Evolutionary conservation across 2,113 vertebrate genomes (phyloP), one percentile per base, ranked within the genome.

Genomic region (Ariopsis seemanni): DNA sequence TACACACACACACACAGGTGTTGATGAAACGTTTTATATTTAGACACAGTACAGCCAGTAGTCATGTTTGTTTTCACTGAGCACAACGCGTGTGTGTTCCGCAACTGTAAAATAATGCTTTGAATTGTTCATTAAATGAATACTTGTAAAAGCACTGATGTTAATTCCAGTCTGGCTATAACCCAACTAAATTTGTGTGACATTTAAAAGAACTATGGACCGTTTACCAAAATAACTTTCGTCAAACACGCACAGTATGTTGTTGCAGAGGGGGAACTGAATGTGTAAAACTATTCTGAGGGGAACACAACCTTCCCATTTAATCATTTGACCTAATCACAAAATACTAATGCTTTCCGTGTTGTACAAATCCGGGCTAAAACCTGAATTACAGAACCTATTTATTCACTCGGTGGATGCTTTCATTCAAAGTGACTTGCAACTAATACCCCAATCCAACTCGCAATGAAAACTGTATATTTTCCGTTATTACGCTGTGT

Each of bases 1-100:
- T 63, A 2, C 34, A 60, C 50, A 75, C 83, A 27, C 79, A 82
- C 83, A 30, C 62, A 34, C 11, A 85, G 71, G 63, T 84, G 88
- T 81, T 89, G 78, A 83, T 4, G 67, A 90, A 6, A 60, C 58
- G 25, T 84, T 79, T 74, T 90, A 90, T 90, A 91, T 90, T 69
- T 90, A 91, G 60, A 83, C 34, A 58, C 14, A 75, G 86, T 87
- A 30, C 88, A 52, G 63, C 30, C 22, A 58, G 30, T n/a, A 34
- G 30, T 80, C 48, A 84, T 84, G 84, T 75, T 72, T 14, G 88
- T 34, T 86, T 60, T 30, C 58, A 84, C 1, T 48, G 30, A 78
- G 57, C 58, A 82, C 25, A 27, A 9, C 71, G 72, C 75, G 25
- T 20, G 65, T 52, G 85, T 17, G 50, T 34, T 60, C 1, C 4